Conservation (phyloP, 2,797 vertebrate genomes). For the Falco cherrug region DNA sequence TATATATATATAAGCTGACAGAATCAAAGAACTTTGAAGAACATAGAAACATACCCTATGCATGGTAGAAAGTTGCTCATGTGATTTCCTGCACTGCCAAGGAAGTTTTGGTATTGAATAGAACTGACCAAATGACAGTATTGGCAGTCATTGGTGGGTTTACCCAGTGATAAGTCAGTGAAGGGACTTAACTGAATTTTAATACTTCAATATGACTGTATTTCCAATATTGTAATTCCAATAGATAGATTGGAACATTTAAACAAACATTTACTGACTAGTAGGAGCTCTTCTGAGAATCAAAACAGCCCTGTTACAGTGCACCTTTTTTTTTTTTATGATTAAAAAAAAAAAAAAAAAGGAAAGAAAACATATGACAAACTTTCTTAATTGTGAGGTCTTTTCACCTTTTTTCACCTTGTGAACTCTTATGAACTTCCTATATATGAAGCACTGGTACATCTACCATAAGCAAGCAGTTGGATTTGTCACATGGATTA, state of each 20-base stretch:
- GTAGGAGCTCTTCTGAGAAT: background rate
- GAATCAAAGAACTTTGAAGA: background rate
- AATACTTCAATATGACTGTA: background rate
- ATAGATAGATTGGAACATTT: background rate
- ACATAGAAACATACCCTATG: background rate
- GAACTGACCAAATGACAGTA: background rate
- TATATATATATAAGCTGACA: background rate
- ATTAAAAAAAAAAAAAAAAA: rapidly evolving
- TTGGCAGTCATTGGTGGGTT: background rate
- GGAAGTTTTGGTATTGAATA: background rate
- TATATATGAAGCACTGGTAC: background rate
- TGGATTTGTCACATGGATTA: background rate
- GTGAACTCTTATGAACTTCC: background rate
- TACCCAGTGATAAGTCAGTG: background rate
- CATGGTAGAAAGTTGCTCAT: background rate
- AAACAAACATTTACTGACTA: background rate
- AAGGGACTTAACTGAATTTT: background rate
- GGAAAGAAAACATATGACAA: background rate
- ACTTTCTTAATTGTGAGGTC: background rate
- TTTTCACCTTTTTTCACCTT: background rate
- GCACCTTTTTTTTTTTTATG: background rate
- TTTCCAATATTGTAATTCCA: background rate
- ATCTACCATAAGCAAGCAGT: background rate
- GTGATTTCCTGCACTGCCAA: background rate
- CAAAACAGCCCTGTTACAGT: background rate